A percentile compares a stretch with the other conserved stretches of the same genome.
These are phyloP conservation scores for Thomomys bottae DNA, from an alignment of 2,113 vertebrate species.

Conservation along the genomic window DNA sequence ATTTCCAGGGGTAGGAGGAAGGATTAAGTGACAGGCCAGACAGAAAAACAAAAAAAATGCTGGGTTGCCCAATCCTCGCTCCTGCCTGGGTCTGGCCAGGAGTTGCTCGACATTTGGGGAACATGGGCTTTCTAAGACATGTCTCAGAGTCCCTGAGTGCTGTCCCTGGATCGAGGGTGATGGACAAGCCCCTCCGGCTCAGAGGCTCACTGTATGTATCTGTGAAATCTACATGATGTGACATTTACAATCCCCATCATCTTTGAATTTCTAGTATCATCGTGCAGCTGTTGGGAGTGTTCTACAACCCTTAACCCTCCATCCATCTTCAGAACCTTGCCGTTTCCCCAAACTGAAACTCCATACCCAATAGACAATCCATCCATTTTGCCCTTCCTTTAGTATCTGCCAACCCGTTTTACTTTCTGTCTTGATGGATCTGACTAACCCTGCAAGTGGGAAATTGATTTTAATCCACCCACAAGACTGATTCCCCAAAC, in stretches of 20 bases:
- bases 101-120: not conserved
- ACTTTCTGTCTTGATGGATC: conserved; percentile 34
- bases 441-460: not conserved
- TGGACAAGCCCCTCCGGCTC: not conserved
- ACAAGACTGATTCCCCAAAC: conserved; percentile 53
- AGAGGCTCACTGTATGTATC: not conserved
- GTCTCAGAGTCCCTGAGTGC: not conserved
- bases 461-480: conserved; percentile 40
- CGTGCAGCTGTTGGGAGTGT: not conserved
- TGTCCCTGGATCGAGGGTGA: not conserved
- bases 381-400: not conserved
- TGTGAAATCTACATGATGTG: not conserved
- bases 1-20: not conserved
- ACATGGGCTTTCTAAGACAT: not conserved
- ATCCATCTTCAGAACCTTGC: not conserved
- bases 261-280: not conserved
- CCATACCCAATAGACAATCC: not conserved
- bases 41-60: not conserved
- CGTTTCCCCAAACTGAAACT: conserved; percentile 21
- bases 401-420: not conserved
- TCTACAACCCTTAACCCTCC: not conserved
- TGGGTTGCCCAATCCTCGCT: not conserved
- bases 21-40: not conserved
- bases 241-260: conserved; percentile 7
- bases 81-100: not conserved